Base-by-base conservation (phyloP, 2,113 vertebrate species). In the Saiga tatarica region DNA sequence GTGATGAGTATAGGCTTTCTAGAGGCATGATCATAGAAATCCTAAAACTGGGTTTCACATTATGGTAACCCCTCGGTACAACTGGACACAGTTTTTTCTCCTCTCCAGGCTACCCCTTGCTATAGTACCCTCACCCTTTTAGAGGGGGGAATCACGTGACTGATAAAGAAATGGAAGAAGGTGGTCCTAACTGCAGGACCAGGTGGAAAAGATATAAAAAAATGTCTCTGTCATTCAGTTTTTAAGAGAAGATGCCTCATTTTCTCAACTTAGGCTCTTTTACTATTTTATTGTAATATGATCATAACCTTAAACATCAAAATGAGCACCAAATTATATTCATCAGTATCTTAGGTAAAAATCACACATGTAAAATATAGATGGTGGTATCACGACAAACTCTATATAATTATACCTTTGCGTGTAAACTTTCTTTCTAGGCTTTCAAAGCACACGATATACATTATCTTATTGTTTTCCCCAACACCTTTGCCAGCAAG, bases 351-450 rank as follows among this genome's bases (percentile, higher is more conserved):
- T 98, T 55, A 86, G 85, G 74, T 78, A 60, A 74, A 81, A 36
- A 60, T 53, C 81, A n/a, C 52, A 14, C 28, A 4, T 60, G 19
- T 81, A 52, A 96, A 94, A 91, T 53, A 85, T 7, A 91, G 96
- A 94, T 3, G 0, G 74, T 91, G 90, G 86, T 71, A 79, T 92
- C 36, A 57, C 0, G 42, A 81, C 36, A 47, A 92, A 79, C 78
- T 96, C 81, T 14, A 7, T 86, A 2, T 79, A 97, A 97, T 95
- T 57, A 74, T 15, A 45, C 10, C 74, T 62, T 94, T 95, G 83
- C 6, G 8, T 1, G 1, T 64, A 83, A 52, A 92, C 89, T 93
- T 92, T 91, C 94, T 93, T 95, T 92, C 87, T 94, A 79, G 45
- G 87, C 76, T 78, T 78, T 52, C 55, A 86, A 33, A 88, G 85